Conservation (phyloP, 2,113 vertebrate genomes). For the Ictalurus punctatus region DNA sequence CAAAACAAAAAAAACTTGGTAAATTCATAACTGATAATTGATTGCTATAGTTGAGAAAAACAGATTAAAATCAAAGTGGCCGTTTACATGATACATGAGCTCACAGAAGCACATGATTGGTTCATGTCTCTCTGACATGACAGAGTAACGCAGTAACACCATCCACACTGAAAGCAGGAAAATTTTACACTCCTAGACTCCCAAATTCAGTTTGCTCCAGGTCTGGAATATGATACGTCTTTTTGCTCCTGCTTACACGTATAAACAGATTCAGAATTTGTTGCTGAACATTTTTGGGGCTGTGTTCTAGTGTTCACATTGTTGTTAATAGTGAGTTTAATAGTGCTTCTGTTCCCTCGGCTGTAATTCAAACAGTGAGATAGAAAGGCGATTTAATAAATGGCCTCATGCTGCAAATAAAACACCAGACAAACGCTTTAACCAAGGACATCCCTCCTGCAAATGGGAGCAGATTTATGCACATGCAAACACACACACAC, state of each 20-base stretch:
- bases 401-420: neutral
- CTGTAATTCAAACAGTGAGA: neutral
- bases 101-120: neutral
- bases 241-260: neutral
- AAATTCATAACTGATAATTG: neutral
- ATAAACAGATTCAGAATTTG: neutral
- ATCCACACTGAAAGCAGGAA: neutral
- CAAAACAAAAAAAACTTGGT: neutral
- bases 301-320: neutral
- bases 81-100: neutral
- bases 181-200: neutral
- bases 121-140: neutral
- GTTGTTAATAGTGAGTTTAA: conserved; percentile 1
- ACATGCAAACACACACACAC: neutral
- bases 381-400: conserved; percentile 5
- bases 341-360: neutral
- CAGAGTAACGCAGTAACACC: neutral
- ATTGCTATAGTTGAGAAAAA: neutral
- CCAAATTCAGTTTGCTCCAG: neutral
- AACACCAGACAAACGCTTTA: neutral
- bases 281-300: neutral
- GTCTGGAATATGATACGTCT: neutral
- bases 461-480: neutral
- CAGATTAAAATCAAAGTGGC: neutral
- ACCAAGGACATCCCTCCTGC: conserved; percentile 15